Base-by-base conservation (phyloP, 2,113 vertebrate genomes). In the Todiramphus chloris region DNA sequence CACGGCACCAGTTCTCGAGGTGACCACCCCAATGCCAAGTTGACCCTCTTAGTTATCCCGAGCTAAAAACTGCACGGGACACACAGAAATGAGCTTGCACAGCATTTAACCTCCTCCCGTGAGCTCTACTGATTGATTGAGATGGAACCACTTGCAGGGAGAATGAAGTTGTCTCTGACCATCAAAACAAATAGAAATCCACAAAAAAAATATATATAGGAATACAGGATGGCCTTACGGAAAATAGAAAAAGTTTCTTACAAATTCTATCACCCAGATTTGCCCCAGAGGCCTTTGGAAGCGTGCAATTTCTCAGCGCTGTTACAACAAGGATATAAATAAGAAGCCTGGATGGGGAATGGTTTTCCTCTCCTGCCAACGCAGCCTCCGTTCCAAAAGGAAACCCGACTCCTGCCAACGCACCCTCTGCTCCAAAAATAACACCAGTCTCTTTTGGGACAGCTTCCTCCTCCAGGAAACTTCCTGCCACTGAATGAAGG, bases 1-100 rank as follows among this genome's bases (percentile, higher is more conserved):
- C 13, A 5, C 3, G 7, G 6, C 50, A 58, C 0, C 0, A 72
- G 60, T 2, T 53, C 51, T 25, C 8, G 14, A 66, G 35, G 46
- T 23, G 43, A 67, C 41, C n/a, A 53, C 20, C 35, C 50, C 37
- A 63, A 16, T 12, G 8, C 18, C 19, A 17, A 11, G 31, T n/a
- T 55, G 86, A 67, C 10, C 17, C 28, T 39, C 24, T 51, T 46
- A 28, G 59, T 56, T 62, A 80, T 28, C 19, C 37, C 0, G 14
- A 62, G 55, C 4, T 44, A 30, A n/a, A 55, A 77, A n/a, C 21
- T 9, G 15, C n/a, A 28, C n/a, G 27, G 35, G 30, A 73, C 41
- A 14, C 0, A 16, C 0, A 79, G 21, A 76, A 62, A 83, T 6
- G 23, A 76, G 44, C 33, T 70, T 39, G 13, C 19, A 39, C 19